These are phyloP conservation scores for Micromesistius poutassou DNA, from an alignment of 2,797 vertebrate species.

Conservation along the genomic window DNA sequence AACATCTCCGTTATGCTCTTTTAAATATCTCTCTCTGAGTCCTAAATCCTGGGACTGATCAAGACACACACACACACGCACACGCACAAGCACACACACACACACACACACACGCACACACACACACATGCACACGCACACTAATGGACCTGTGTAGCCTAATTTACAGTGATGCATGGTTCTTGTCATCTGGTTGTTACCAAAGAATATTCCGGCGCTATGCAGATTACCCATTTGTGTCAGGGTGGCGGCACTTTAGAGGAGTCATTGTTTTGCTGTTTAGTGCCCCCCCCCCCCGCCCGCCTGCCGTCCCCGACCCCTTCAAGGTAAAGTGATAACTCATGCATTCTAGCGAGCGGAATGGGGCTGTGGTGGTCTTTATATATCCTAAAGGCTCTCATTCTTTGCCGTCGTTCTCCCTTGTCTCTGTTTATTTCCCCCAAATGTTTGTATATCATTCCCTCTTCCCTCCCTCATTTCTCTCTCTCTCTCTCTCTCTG, in stretches of 20 bases:
- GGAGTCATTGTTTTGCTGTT: conserved; percentile 2
- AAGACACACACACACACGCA: conserved; percentile 27
- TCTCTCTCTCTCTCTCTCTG: background rate
- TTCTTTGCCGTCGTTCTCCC: background rate
- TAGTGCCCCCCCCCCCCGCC: background rate
- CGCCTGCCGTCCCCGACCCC: background rate
- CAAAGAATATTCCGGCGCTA: conserved; percentile 1
- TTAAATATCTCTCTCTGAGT: background rate
- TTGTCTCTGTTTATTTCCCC: no score
- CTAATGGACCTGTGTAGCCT: background rate
- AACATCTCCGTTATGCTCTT: background rate
- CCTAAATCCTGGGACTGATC: background rate
- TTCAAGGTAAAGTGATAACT: no score
- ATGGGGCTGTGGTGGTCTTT: background rate
- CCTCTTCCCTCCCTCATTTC: background rate
- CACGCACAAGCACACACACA: background rate
- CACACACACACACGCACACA: no score
- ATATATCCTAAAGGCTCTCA: background rate
- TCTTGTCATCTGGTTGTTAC: conserved; percentile 4
- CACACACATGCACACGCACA: background rate
- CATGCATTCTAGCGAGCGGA: no score
- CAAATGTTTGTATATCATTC: background rate
- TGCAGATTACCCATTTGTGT: conserved; percentile 2
- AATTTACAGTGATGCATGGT: background rate
- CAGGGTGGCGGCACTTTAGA: conserved; percentile 1